Percentiles rank a stretch among this genome's conserved stretches.
Conservation (phyloP, 2,113 vertebrate species). For the Anhinga anhinga region DNA sequence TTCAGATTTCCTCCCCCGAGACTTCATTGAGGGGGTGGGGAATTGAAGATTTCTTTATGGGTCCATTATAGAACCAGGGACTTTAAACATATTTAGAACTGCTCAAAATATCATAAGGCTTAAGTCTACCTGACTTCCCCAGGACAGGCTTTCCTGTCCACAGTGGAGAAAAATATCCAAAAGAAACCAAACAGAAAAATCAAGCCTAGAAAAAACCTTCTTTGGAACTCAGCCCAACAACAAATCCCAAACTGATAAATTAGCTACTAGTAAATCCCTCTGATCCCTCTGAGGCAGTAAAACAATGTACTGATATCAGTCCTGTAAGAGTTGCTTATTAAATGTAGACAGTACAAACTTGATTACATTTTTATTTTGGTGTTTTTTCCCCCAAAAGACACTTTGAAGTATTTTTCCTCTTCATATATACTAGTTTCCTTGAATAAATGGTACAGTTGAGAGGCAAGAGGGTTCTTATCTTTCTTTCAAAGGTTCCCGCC, state of each 20-base stretch:
- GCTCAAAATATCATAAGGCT: not conserved
- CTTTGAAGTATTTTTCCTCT: not conserved
- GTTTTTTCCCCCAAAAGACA: not conserved
- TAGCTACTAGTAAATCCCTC: not conserved
- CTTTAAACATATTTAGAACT: not conserved
- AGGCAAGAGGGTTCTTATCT: not conserved
- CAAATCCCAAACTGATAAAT: not conserved
- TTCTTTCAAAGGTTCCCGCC: slow-evolving; percentile 41
- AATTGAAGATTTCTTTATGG: not conserved
- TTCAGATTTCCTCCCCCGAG: not conserved
- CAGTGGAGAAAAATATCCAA: too few relatives aligned
- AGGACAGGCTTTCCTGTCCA: not conserved
- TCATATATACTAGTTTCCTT: not conserved
- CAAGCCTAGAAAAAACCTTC: not conserved
- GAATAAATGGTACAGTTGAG: not conserved
- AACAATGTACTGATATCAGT: not conserved
- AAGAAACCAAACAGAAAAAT: not conserved
- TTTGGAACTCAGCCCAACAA: not conserved
- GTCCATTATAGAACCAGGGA: not conserved
- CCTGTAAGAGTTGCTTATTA: not conserved
- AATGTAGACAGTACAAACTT: not conserved
- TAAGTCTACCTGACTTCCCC: not conserved
- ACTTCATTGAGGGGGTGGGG: not conserved
- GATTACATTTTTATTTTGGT: not conserved
- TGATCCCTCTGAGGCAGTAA: not conserved